These are phyloP conservation scores for Xiphias gladius DNA, from an alignment of 2,113 vertebrate genomes.

Conservation along the genomic window DNA sequence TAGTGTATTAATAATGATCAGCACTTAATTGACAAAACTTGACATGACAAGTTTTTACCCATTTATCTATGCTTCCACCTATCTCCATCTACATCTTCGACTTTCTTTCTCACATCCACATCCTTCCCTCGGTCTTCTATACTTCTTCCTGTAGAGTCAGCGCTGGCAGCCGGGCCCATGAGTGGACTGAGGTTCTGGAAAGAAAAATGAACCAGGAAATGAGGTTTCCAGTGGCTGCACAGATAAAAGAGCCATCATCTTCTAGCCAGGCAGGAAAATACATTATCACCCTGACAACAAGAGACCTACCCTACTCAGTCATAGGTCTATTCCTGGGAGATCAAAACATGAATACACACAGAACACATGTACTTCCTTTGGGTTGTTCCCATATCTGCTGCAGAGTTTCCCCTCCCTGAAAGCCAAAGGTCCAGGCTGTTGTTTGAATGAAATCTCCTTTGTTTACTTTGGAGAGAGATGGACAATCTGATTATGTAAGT, in stretches of 20 bases:
- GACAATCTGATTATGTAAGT: conserved; percentile 35
- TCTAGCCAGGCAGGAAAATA: conserved; percentile 71
- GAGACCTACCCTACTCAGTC: conserved; percentile 47
- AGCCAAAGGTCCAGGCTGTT: conserved; percentile 17
- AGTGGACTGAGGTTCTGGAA: conserved; percentile 54
- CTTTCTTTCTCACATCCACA: background rate
- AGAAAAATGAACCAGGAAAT: conserved; percentile 75
- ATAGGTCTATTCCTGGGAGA: conserved; percentile 35
- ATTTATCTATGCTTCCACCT: background rate
- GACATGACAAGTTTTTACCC: background rate
- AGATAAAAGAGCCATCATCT: conserved; percentile 71
- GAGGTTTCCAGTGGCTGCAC: conserved; percentile 74
- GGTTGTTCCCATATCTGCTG: conserved; percentile 20
- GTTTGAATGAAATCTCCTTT: conserved; percentile 15
- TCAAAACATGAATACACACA: conserved; percentile 28
- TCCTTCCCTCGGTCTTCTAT: conserved; percentile 12
- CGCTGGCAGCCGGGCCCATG: conserved; percentile 32
- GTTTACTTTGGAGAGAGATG: conserved; percentile 22
- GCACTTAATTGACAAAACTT: background rate
- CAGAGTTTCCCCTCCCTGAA: conserved; percentile 22
- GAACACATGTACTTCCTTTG: conserved; percentile 29
- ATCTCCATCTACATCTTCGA: background rate
- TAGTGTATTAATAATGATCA: background rate
- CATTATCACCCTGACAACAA: conserved; percentile 68
- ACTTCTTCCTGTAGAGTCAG: conserved; percentile 38